These are phyloP conservation scores for Drosophila setosimentum DNA, from an alignment of 2,888 invertebrate species.

Conservation along the genomic window DNA sequence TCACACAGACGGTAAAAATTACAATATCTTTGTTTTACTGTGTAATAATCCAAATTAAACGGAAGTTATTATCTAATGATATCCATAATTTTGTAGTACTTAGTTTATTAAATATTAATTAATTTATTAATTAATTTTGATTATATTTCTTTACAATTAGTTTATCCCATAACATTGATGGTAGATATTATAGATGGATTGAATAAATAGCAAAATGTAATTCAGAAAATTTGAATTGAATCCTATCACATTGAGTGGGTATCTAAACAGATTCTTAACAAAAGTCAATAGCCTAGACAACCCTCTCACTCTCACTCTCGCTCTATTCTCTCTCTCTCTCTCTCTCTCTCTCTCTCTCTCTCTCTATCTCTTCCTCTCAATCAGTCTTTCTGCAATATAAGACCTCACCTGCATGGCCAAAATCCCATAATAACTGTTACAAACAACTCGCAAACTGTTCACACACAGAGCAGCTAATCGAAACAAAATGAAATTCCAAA, in stretches of 20 bases:
- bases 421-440: conserved; percentile 54
- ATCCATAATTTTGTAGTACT: neutral
- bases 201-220: neutral
- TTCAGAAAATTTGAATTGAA: neutral
- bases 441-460: conserved; percentile 45
- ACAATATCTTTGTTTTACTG: neutral
- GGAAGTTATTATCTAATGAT: neutral
- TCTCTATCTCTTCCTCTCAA: neutral
- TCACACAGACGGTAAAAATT: neutral
- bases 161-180: neutral
- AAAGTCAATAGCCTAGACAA: conserved; percentile 17
- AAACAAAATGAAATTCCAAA: conserved; percentile 55
- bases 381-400: neutral
- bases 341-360: neutral
- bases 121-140: neutral
- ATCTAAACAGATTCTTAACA: neutral
- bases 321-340: too few species aligned
- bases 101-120: neutral
- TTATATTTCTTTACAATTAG: neutral
- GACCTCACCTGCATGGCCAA: conserved; percentile 28
- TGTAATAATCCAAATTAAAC: neutral
- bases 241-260: neutral
- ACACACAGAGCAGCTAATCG: conserved; percentile 29
- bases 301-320: neutral
- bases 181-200: neutral